Evolutionary conservation across 2,797 vertebrate species (phyloP).

Genomic region (Falco concolor): DNA sequence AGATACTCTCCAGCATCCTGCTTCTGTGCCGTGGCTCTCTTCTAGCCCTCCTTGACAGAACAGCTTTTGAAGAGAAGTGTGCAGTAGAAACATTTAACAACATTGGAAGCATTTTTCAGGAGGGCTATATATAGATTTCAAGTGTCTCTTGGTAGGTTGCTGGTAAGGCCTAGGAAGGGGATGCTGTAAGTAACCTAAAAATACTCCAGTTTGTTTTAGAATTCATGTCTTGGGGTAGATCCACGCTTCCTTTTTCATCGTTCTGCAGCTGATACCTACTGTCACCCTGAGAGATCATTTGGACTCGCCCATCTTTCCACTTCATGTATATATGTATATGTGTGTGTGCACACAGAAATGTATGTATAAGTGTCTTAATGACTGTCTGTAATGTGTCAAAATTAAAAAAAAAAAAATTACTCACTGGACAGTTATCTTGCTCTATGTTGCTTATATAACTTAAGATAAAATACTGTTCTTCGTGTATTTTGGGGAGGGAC

Average conservation of each 20-base stretch:
- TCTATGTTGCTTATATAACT: too few relatives aligned
- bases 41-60: background rate
- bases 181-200: background rate
- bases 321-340: background rate
- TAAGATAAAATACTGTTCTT: background rate
- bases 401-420: background rate
- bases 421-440: background rate
- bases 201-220: background rate
- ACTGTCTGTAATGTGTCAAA: background rate
- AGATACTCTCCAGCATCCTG: background rate
- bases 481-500: background rate
- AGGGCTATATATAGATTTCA: background rate
- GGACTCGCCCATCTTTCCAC: background rate
- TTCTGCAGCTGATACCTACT: background rate
- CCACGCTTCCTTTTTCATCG: background rate
- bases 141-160: background rate
- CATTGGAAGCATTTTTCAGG: background rate
- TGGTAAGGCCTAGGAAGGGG: background rate
- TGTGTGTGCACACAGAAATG: background rate
- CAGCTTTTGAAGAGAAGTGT: background rate
- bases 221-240: background rate
- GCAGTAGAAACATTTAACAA: background rate
- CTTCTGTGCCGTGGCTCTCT: background rate
- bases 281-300: background rate
- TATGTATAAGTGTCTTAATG: background rate